Evolutionary conservation across 2,797 vertebrate genomes (phyloP).

Genomic region (Pipistrellus pipistrellus): DNA sequence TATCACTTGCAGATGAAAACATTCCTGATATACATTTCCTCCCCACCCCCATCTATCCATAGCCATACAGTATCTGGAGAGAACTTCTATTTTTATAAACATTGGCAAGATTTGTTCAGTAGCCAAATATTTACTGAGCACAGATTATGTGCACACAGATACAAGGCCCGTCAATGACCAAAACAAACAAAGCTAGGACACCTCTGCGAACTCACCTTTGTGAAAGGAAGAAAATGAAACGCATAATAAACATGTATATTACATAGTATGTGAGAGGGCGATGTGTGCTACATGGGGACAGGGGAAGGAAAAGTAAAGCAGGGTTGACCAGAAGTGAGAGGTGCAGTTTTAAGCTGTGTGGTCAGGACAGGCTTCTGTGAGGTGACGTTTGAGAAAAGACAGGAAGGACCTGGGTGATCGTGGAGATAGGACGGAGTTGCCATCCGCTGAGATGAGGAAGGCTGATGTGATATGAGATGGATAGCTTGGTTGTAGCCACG

Average conservation of each 20-base stretch:
- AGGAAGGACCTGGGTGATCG: neutral
- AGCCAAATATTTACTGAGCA: constrained; percentile 38
- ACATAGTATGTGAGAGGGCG: neutral
- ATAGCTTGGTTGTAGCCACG: neutral
- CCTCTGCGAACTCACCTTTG: neutral
- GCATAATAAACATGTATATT: neutral
- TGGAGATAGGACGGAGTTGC: neutral
- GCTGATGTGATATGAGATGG: neutral
- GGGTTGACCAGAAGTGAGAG: neutral
- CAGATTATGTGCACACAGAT: neutral
- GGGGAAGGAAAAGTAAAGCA: neutral
- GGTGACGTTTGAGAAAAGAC: neutral
- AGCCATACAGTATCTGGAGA: neutral
- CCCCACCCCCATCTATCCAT: neutral
- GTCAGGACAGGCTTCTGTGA: neutral
- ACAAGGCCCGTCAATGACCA: neutral
- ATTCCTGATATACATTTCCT: neutral
- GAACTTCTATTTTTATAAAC: neutral
- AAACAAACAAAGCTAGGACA: neutral
- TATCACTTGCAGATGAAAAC: neutral
- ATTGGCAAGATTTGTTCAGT: constrained; percentile 20
- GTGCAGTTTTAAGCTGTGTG: neutral
- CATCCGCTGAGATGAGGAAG: neutral
- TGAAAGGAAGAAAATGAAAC: neutral
- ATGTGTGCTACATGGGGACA: neutral